These are phyloP conservation scores for Drosophila differens DNA, from an alignment of 2,888 invertebrate species.

Conservation along the genomic window DNA sequence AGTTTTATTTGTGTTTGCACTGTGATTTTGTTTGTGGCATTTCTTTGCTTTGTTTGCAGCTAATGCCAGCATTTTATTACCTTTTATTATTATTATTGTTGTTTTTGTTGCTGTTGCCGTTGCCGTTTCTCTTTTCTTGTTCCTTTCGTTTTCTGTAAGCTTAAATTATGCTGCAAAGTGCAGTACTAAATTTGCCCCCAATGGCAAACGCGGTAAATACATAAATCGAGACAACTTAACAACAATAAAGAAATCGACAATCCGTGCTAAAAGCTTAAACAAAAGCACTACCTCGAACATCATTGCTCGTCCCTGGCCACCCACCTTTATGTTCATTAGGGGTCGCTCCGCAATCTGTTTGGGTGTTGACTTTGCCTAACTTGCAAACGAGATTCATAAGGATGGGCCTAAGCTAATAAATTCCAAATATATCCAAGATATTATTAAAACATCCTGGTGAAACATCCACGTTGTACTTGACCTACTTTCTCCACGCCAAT, in stretches of 20 bases:
- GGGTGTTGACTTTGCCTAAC: conserved; percentile 17
- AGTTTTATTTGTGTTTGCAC: conserved; percentile 62
- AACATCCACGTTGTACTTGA: neutral
- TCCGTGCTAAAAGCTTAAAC: conserved; percentile 23
- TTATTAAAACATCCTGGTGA: neutral
- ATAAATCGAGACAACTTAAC: conserved; percentile 61
- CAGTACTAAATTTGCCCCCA: conserved; percentile 29
- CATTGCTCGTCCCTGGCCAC: conserved; percentile 4
- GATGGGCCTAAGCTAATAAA: neutral
- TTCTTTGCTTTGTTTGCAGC: conserved; percentile 46
- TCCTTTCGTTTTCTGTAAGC: conserved; percentile 23
- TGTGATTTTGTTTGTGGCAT: conserved; percentile 49
- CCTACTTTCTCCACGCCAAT: neutral
- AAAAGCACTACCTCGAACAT: conserved; percentile 6
- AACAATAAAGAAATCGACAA: conserved; percentile 44
- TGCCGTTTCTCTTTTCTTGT: neutral
- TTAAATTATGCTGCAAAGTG: conserved; percentile 57
- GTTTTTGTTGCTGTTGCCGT: neutral
- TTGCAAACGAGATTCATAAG: neutral
- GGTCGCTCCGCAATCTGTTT: conserved; percentile 4
- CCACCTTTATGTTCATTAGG: conserved; percentile 48
- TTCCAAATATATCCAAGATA: neutral
- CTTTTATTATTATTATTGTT: conserved; percentile 42
- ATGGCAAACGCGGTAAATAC: conserved; percentile 40
- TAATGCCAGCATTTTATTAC: conserved; percentile 49